Conservation (phyloP, 1,140 invertebrate genomes). For the Drosophila bipectinata region DNA sequence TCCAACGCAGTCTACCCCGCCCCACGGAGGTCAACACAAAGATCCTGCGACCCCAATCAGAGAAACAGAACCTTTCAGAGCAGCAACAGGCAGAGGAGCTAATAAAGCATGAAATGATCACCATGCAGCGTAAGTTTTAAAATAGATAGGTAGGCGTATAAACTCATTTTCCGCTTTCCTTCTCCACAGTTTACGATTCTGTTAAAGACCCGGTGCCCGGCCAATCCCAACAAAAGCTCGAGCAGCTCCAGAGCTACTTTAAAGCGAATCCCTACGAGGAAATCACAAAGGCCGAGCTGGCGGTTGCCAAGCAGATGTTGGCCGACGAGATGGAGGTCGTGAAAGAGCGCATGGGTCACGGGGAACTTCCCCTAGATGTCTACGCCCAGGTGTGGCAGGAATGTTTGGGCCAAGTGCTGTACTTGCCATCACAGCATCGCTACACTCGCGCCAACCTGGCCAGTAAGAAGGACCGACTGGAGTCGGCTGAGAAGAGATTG, state of each 20-base stretch:
- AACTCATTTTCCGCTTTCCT: background rate
- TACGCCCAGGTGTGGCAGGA: slow-evolving; percentile 99
- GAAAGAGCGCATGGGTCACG: slow-evolving; percentile 96
- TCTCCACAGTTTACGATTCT: slow-evolving; percentile 89
- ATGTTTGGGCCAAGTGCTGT: slow-evolving; percentile 95
- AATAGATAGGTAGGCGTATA: background rate
- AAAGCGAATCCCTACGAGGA: slow-evolving; percentile 94
- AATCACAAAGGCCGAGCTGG: slow-evolving; percentile 89
- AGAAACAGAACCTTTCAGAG: slow-evolving; percentile 91
- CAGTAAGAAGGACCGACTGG: slow-evolving; percentile 97
- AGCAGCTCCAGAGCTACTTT: slow-evolving; percentile 87
- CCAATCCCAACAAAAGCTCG: slow-evolving; percentile 83
- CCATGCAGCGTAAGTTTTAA: slow-evolving; percentile 89
- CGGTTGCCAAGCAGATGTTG: slow-evolving; percentile 88
- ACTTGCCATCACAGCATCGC: slow-evolving; percentile 93
- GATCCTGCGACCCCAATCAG: slow-evolving; percentile 90
- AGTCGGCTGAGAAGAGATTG: slow-evolving; percentile 95
- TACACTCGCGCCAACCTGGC: slow-evolving; percentile 97
- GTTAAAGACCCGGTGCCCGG: slow-evolving; percentile 87
- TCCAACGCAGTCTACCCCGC: slow-evolving; percentile 95
- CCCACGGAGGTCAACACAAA: slow-evolving; percentile 94
- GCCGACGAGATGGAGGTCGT: slow-evolving; percentile 95
- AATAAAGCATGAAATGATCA: slow-evolving; percentile 98
- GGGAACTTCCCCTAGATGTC: slow-evolving; percentile 94
- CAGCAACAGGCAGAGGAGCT: slow-evolving; percentile 98